Evolutionary conservation across 2,113 vertebrate species (phyloP).

Genomic region (Pungitius pungitius): DNA sequence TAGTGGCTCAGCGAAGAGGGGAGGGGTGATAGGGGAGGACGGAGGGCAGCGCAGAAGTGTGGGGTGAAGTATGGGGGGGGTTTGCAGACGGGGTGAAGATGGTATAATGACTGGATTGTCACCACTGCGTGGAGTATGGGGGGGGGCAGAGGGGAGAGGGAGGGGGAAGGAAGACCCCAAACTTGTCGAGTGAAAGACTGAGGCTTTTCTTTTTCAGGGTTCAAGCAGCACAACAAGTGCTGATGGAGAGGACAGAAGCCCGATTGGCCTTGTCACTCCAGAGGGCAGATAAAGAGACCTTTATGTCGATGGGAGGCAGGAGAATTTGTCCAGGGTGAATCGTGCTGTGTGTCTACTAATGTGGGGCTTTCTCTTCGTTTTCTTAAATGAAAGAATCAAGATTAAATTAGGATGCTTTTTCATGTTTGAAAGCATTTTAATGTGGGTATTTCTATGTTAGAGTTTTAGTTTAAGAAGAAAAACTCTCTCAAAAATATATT

Average conservation of each 20-base stretch:
- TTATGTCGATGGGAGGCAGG: slow-evolving; percentile 55
- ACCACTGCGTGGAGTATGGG: slow-evolving; percentile 67
- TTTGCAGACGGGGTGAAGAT: slow-evolving; percentile 73
- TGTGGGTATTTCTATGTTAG: slow-evolving; percentile 1
- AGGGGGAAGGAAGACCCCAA: slow-evolving; percentile 64
- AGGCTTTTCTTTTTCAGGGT: slow-evolving; percentile 71
- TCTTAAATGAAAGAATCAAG: background rate
- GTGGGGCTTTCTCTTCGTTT: background rate
- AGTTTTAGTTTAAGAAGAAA: background rate
- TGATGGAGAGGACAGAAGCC: slow-evolving; percentile 65
- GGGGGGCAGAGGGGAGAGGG: background rate
- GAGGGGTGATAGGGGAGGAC: slow-evolving; percentile 69
- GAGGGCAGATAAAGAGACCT: slow-evolving; percentile 76
- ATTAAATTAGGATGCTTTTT: slow-evolving; percentile 12
- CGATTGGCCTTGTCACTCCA: slow-evolving; percentile 68
- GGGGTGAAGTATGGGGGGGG: slow-evolving; percentile 32
- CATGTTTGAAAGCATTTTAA: background rate
- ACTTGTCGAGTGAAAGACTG: slow-evolving; percentile 76
- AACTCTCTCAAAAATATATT: background rate
- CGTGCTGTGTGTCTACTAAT: slow-evolving; percentile 27
- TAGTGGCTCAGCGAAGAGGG: slow-evolving; percentile 78
- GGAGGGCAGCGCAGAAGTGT: slow-evolving; percentile 67
- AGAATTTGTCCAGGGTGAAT: slow-evolving; percentile 69
- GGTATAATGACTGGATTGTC: slow-evolving; percentile 96
- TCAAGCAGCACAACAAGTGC: slow-evolving; percentile 79